A percentile compares a stretch with the other conserved stretches of the same genome.
These are phyloP conservation scores for Ptychochromis oligacanthus DNA, from an alignment of 2,113 vertebrate species.

Conservation along the genomic window DNA sequence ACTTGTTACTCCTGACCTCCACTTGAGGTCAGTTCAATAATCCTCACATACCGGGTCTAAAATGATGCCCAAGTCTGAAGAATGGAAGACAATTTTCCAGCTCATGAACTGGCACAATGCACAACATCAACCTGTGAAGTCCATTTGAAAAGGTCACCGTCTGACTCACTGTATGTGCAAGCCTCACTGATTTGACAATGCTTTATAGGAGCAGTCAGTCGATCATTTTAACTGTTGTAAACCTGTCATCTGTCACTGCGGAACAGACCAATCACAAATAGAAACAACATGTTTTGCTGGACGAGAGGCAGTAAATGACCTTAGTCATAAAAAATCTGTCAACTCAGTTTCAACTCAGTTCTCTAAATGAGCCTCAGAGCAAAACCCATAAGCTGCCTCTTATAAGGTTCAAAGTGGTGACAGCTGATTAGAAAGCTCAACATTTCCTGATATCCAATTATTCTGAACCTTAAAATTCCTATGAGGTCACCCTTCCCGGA, in stretches of 20 bases:
- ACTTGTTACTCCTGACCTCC: conserved; percentile 16
- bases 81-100: conserved; percentile 23
- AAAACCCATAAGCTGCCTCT: conserved; percentile 13
- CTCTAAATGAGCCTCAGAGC: conserved; percentile 34
- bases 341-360: conserved; percentile 27
- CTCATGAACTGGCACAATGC: conserved; percentile 15
- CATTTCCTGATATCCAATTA: conserved; percentile 10
- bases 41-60: background rate
- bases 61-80: background rate
- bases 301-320: conserved; percentile 26
- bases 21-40: conserved; percentile 21
- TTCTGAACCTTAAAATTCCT: conserved; percentile 8
- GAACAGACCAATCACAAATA: conserved; percentile 39
- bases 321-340: conserved; percentile 7
- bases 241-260: conserved; percentile 42
- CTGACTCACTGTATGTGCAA: conserved; percentile 27
- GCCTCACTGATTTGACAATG: conserved; percentile 44
- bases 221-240: conserved; percentile 42
- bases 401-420: background rate
- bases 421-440: background rate
- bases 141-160: conserved; percentile 46
- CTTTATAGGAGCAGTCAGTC: conserved; percentile 12
- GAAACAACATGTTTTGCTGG: conserved; percentile 43
- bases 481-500: background rate
- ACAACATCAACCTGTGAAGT: background rate